Conservation (phyloP, 2,888 invertebrate genomes). For the Cyclophora albipunctata region DNA sequence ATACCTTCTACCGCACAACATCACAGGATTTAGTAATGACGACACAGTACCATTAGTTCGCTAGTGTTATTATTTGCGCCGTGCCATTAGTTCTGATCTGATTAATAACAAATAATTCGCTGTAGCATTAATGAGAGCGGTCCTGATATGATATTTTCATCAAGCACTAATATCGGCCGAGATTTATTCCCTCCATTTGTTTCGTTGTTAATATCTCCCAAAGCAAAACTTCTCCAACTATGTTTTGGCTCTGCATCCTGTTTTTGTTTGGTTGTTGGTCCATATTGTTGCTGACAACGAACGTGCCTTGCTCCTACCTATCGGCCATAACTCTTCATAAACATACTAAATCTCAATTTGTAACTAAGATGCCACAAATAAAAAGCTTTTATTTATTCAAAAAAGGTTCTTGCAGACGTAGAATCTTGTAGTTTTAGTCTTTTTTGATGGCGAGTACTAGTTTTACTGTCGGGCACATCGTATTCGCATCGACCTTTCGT, state of each 20-base stretch:
- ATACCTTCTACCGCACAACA: too few species aligned
- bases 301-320: constrained; percentile 8
- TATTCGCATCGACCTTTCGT: constrained; percentile 37
- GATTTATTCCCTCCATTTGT: constrained; percentile 15
- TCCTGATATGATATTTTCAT: too few species aligned
- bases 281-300: constrained; percentile 12
- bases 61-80: too few species aligned
- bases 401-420: constrained; percentile 24
- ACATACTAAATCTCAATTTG: constrained; percentile 8
- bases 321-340: constrained; percentile 8
- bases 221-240: constrained; percentile 4
- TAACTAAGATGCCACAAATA: not conserved
- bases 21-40: too few species aligned
- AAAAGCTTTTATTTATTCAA: constrained; percentile 22
- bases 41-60: too few species aligned
- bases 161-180: constrained; percentile 8
- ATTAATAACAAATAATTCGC: constrained; percentile 4
- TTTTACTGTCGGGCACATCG: constrained; percentile 36
- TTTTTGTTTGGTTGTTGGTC: constrained; percentile 10
- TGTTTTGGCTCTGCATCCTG: constrained; percentile 7
- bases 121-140: constrained; percentile 8
- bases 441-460: constrained; percentile 25
- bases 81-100: too few species aligned
- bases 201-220: constrained; percentile 2
- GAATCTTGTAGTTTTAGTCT: constrained; percentile 12